Base-by-base conservation (phyloP, 2,113 vertebrate genomes). In the Phrynosoma platyrhinos region DNA sequence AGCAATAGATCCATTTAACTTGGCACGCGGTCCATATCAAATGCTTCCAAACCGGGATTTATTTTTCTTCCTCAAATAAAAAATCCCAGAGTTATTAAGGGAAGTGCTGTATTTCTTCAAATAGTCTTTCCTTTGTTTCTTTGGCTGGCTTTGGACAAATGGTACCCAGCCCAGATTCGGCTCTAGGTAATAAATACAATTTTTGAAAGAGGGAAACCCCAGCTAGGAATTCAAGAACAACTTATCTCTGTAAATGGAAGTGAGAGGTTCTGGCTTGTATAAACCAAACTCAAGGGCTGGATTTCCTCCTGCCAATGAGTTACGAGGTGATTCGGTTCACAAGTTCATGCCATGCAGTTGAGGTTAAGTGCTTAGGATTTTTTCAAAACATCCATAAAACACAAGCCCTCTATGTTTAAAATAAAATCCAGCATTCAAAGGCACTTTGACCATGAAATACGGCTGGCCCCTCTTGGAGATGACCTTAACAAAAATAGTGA, bases 231-330 rank as follows among this genome's bases (percentile, higher is more conserved):
- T 71, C 64, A 72, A 71, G 78, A 71, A 8, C 52, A 71, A 47
- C 66, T 71, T 80, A 80, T 79, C 77, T 72, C 21, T 71, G 77
- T 69, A 68, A 86, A 86, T 79, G 85, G 85, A 80, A 86, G n/a
- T 27, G 16, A 27, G 66, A 69, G 66, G 64, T 8, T 0, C n/a
- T 52, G 77, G 77, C 42, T 86, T 86, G 77, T 80, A 42, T 80
- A 86, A 71, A 79, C 30, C 8, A 18, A 55, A 10, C 69, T 86
- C 85, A 55, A 53, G n/a, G 69, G 47, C 47, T 5, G 77, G 25
- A 69, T 71, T 86, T 80, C 47, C n/a, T 79, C 8, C 27, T 18
- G 53, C 75, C 23, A n/a, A 27, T 16, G 84, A 86, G 62, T 79
- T 78, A 66, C 78, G 75, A 79, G 62, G 40, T 69, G 62, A 52